Percentiles rank a stretch among this genome's conserved stretches.
Evolutionary conservation across 2,888 invertebrate genomes (phyloP).

Genomic region (Caenorhabditis angaria): DNA sequence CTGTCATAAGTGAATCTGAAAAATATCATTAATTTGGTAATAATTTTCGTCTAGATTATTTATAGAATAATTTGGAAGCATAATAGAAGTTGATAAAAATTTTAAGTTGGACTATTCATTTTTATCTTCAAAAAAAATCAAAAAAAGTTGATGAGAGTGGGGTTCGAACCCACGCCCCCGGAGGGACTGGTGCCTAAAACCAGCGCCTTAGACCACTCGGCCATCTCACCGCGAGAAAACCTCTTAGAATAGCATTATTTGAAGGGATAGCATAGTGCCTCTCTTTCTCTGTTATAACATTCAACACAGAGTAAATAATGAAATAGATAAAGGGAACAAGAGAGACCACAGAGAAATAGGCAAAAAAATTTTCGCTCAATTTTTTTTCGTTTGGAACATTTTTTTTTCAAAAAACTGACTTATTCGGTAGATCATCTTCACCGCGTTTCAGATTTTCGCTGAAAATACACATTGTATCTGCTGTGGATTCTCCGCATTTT

Average conservation of each 20-base stretch:
- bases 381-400: no score
- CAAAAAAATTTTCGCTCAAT: no score
- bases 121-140: background rate
- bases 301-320: no score
- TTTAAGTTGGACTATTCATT: background rate
- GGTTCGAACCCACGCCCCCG: conserved; percentile 68
- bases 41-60: no score
- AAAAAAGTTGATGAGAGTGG: conserved; percentile 56
- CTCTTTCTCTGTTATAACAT: no score
- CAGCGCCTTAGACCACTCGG: conserved; percentile 89
- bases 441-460: conserved; percentile 48
- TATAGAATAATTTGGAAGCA: no score
- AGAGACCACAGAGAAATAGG: no score
- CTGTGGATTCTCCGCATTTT: conserved; percentile 48
- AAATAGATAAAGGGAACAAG: no score
- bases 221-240: conserved; percentile 76
- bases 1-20: conserved; percentile 36
- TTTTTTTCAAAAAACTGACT: conserved; percentile 13
- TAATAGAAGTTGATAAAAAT: background rate
- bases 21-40: conserved; percentile 51
- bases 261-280: no score
- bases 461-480: conserved; percentile 51
- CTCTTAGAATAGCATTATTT: no score
- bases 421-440: conserved; percentile 41
- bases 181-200: conserved; percentile 89